Evolutionary conservation across 2,888 invertebrate genomes (phyloP).

Genomic region (Zygogramma bicolorata): DNA sequence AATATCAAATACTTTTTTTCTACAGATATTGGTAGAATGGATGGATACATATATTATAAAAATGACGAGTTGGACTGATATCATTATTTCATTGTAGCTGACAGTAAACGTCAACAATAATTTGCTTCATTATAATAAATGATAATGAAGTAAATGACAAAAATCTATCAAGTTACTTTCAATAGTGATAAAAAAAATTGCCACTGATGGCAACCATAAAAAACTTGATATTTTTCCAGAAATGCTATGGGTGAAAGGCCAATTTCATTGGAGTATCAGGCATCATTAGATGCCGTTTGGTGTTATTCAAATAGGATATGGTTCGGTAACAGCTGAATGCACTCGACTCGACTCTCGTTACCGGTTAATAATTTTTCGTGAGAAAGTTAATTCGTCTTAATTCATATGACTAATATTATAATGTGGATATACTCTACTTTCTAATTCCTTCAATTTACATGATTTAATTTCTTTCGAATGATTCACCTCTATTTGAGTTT

Average conservation of each 20-base stretch:
- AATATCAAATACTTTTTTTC: too few relatives aligned
- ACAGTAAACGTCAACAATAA: too few relatives aligned
- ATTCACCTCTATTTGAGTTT: conserved; percentile 1
- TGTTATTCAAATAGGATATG: conserved; percentile 15
- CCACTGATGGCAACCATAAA: background rate
- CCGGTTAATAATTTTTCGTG: conserved; percentile 12
- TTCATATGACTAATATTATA: conserved; percentile 27
- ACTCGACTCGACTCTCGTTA: conserved; percentile 8
- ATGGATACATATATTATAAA: too few relatives aligned
- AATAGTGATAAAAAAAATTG: background rate
- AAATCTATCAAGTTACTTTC: too few relatives aligned
- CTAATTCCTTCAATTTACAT: conserved; percentile 28
- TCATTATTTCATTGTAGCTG: too few relatives aligned
- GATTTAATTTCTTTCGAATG: conserved; percentile 5
- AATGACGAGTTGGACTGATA: too few relatives aligned
- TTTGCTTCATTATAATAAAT: too few relatives aligned
- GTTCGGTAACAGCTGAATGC: conserved; percentile 14
- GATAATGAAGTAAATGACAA: too few relatives aligned
- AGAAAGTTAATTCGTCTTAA: conserved; percentile 26
- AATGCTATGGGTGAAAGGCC: background rate
- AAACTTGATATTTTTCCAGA: background rate
- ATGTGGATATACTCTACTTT: conserved; percentile 26
- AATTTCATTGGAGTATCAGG: background rate
- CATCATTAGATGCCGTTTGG: background rate
- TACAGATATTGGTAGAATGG: too few relatives aligned